Base-by-base conservation (phyloP, 2,797 vertebrate species). In the Pangasius larnaudii region DNA sequence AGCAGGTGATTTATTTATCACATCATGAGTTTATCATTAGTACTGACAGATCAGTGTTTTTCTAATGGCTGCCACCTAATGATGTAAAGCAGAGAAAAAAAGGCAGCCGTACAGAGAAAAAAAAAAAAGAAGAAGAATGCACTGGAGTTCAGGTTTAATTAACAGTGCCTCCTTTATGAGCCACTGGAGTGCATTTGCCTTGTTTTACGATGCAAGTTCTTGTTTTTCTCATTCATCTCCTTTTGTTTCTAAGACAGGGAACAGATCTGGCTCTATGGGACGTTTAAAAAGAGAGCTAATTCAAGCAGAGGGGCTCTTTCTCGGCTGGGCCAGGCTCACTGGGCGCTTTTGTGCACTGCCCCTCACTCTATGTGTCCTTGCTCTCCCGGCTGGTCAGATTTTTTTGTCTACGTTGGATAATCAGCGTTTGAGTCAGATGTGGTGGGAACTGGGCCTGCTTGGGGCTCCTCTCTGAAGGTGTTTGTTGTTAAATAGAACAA, bases 401-500 rank as follows among this genome's bases (percentile, higher is more conserved):
- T 96, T 96, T 97, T 97, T 97, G 96, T 97, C 96, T 97, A 93
- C 94, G 92, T 82, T 85, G 89, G 96, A 97, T 98, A 98, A 98
- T 97, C 97, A 97, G 96, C 97, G 95, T 95, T 95, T 96, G 96
- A 97, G 97, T 97, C 97, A 97, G 97, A 97, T 97, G 96, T 97
- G 97, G 97, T 98, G 97, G 97, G 97, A 98, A 98, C 97, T 95
- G 96, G 96, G 95, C 97, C 96, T 96, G 96, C 96, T 97, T 93
- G 96, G 96, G 96, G 96, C 96, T 97, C 96, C 97, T 97, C 96
- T 97, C 96, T 97, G 97, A 97, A 97, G 97, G 97, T 98, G 97
- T 98, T 98, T 98, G 97, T 98, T 97, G 97, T 98, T 98, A 98
- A 97, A 97, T 98, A 97, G 97, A 97, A 98, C 97, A 97, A 97